Conservation (phyloP, 53 echinoderm and acorn worm genomes). For the Temnopleurus reevesii region DNA sequence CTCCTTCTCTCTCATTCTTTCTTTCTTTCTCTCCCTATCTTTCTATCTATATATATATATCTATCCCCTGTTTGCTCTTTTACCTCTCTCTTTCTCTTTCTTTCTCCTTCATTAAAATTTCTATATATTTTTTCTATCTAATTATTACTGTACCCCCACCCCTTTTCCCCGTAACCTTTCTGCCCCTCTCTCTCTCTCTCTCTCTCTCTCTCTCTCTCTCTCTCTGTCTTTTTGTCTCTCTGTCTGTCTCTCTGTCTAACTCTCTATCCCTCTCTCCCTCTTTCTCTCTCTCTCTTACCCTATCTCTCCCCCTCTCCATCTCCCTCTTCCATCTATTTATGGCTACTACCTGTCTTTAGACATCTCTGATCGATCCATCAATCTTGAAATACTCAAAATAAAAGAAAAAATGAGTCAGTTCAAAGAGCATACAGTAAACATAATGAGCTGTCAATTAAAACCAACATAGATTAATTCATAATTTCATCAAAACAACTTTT, state of each 20-base stretch:
- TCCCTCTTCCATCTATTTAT: neutral
- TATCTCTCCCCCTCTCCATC: neutral
- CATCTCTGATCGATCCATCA: neutral
- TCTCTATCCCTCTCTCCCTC: neutral
- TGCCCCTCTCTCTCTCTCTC: neutral
- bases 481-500: constrained; percentile 26
- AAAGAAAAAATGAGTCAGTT: neutral
- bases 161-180: neutral
- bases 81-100: neutral
- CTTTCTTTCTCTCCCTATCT: neutral
- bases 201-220: neutral
- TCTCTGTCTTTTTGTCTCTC: no score
- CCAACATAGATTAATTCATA: neutral
- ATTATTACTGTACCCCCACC: neutral
- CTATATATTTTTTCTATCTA: neutral
- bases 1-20: neutral
- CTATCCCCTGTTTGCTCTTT: neutral
- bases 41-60: neutral
- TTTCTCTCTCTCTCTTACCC: neutral
- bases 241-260: neutral
- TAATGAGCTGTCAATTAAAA: constrained; percentile 20
- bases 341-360: neutral
- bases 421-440: neutral
- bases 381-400: neutral
- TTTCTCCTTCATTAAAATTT: neutral